These are phyloP conservation scores for Carpatolechia fugitivella DNA, from an alignment of 2,888 invertebrate species.

Conservation along the genomic window DNA sequence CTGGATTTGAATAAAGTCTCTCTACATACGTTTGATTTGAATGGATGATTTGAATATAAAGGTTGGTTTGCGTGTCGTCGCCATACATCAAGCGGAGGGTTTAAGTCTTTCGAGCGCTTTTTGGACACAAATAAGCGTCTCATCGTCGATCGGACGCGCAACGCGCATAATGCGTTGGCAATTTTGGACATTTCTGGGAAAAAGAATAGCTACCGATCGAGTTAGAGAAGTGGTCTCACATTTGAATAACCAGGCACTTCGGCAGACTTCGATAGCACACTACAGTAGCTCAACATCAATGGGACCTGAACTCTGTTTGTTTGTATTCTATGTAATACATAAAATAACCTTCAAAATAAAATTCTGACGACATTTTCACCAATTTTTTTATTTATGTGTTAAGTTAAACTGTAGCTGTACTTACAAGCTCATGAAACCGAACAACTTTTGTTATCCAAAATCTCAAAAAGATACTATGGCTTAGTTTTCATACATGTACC, in stretches of 20 bases:
- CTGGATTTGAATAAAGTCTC: conserved; percentile 59
- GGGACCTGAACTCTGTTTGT: too few species aligned
- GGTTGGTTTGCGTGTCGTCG: conserved; percentile 70
- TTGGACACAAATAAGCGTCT: conserved; percentile 76
- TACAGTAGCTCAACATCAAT: too few species aligned
- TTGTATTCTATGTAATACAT: too few species aligned
- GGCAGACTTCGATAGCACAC: too few species aligned
- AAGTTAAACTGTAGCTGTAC: too few species aligned
- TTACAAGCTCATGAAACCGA: too few species aligned
- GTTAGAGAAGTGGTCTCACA: background rate
- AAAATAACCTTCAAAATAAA: too few species aligned
- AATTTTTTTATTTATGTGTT: too few species aligned
- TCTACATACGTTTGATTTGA: conserved; percentile 51
- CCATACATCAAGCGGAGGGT: conserved; percentile 72
- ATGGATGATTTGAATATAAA: conserved; percentile 78
- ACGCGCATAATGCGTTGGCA: conserved; percentile 51
- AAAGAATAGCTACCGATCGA: background rate
- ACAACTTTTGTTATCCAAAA: too few species aligned
- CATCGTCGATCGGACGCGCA: conserved; percentile 55
- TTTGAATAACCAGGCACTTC: conserved; percentile 18
- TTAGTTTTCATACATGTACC: too few species aligned
- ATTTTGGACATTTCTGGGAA: conserved; percentile 27
- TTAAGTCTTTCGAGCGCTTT: conserved; percentile 76
- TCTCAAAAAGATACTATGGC: too few species aligned
- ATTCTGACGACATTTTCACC: too few species aligned